Evolutionary conservation across 2,113 vertebrate genomes (phyloP).

Genomic region (Arizona elegans): DNA sequence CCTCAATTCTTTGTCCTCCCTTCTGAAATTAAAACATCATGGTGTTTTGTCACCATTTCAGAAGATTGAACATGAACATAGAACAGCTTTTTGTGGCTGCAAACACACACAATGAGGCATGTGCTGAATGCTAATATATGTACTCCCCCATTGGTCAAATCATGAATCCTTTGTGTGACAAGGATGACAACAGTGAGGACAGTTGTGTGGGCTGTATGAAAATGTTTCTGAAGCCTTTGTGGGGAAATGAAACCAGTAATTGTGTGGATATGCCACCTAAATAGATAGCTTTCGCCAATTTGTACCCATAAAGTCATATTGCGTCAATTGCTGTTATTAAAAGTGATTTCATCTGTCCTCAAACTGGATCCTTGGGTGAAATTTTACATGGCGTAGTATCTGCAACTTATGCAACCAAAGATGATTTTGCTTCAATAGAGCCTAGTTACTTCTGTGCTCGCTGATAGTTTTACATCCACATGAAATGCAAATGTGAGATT

Average conservation of each 20-base stretch:
- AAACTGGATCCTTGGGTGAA: neutral
- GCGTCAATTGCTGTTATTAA: neutral
- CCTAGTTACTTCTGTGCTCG: neutral
- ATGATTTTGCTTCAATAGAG: neutral
- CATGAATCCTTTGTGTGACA: neutral
- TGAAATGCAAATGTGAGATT: neutral
- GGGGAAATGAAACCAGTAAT: neutral
- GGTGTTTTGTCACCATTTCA: neutral
- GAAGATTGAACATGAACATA: neutral
- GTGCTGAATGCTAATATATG: neutral
- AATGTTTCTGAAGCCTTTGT: neutral
- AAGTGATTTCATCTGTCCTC: neutral
- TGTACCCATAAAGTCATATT: neutral
- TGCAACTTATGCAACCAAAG: neutral
- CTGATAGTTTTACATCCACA: neutral
- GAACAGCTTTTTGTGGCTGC: neutral
- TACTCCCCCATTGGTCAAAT: neutral
- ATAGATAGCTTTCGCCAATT: neutral
- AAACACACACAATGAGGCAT: neutral
- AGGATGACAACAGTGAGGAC: neutral
- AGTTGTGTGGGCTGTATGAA: neutral
- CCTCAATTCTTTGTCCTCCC: neutral
- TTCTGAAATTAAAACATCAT: neutral
- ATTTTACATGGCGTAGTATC: neutral
- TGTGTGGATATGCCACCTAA: neutral